Evolutionary conservation across 2,113 vertebrate species (phyloP).

Genomic region (Carlito syrichta): DNA sequence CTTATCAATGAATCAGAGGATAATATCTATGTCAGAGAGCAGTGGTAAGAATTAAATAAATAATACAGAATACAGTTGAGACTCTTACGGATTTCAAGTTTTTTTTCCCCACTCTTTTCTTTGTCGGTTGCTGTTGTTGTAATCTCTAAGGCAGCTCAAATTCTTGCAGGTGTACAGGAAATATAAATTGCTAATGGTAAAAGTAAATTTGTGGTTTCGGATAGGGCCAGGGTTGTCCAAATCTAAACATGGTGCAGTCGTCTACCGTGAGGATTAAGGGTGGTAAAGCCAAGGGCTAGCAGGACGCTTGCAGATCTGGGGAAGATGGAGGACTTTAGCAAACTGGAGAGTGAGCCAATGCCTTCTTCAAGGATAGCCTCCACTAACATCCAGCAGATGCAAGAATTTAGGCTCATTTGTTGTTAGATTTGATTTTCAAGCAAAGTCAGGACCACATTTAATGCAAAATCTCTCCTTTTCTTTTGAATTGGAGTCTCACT

Average conservation of each 20-base stretch:
- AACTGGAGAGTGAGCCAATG: neutral
- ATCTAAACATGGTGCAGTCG: neutral
- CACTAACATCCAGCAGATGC: neutral
- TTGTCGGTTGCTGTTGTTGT: neutral
- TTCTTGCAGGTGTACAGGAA: neutral
- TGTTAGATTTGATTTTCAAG: neutral
- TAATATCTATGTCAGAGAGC: neutral
- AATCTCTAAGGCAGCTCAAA: neutral
- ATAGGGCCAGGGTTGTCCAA: neutral
- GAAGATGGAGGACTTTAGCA: neutral
- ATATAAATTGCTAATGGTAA: neutral
- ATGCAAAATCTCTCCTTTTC: slow-evolving; percentile 6
- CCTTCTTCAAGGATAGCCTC: neutral
- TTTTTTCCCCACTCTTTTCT: neutral
- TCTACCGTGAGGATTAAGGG: too few relatives aligned
- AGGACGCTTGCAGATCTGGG: neutral
- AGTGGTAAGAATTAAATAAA: neutral
- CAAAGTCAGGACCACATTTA: neutral
- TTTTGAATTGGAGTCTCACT: too few relatives aligned
- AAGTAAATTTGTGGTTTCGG: neutral
- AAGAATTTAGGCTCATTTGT: neutral
- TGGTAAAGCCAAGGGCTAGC: neutral
- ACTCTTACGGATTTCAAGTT: neutral
- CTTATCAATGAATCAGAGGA: neutral
- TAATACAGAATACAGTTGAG: neutral